Percentiles rank a stretch among this genome's conserved stretches.
Conservation (phyloP, 2,113 vertebrate genomes). For the Forbesichthys papilliferus region DNA sequence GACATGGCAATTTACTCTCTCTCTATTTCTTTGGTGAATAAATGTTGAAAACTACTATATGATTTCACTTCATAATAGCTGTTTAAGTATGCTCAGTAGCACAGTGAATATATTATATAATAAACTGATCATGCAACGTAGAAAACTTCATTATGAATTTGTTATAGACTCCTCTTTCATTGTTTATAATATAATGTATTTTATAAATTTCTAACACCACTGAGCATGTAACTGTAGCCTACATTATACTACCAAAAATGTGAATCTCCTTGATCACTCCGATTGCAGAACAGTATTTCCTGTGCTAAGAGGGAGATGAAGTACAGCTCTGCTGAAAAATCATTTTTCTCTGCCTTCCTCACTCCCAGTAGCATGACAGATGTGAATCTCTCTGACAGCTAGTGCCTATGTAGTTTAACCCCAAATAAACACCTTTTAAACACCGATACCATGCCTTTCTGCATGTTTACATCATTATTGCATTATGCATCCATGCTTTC, state of each 20-base stretch:
- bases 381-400: no score
- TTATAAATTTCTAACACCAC: neutral
- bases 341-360: neutral
- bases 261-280: slow-evolving; percentile 7
- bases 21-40: slow-evolving; percentile 1
- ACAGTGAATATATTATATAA: no score
- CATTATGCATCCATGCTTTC: neutral
- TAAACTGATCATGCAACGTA: no score
- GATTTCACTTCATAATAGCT: slow-evolving; percentile 28
- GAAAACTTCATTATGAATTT: no score
- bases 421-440: no score
- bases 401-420: no score
- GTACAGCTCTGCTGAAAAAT: slow-evolving; percentile 5
- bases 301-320: neutral
- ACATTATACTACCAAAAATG: slow-evolving; percentile 14
- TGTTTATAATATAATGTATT: no score
- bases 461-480: neutral
- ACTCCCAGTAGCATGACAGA: neutral
- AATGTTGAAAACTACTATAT: slow-evolving; percentile 3
- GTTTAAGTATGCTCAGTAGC: neutral
- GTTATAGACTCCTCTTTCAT: no score
- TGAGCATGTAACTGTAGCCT: neutral
- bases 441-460: neutral
- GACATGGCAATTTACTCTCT: slow-evolving; percentile 22
- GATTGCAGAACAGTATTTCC: neutral